A percentile compares a stretch with the other conserved stretches of the same genome.
Evolutionary conservation across 2,888 invertebrate species (phyloP).

Genomic region (Tupiocoris notatus): DNA sequence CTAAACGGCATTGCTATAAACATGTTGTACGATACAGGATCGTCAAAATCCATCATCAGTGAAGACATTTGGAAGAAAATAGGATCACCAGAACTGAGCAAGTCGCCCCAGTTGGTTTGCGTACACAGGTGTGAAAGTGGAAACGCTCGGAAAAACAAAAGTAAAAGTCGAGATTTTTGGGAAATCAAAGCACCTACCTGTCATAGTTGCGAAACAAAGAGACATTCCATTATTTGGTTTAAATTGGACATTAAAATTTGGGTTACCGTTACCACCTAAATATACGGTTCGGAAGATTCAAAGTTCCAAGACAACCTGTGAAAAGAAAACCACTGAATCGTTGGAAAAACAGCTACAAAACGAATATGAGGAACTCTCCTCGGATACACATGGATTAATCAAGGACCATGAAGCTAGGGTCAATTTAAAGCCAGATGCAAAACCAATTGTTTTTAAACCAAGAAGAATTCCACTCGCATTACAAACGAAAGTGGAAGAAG

Average conservation of each 20-base stretch:
- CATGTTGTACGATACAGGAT: no score
- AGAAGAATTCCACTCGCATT: neutral
- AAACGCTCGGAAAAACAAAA: neutral
- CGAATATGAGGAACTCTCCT: no score
- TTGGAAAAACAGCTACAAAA: no score
- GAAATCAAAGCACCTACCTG: neutral
- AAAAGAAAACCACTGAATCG: no score
- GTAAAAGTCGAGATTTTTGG: neutral
- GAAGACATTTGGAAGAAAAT: no score
- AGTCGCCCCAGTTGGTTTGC: no score
- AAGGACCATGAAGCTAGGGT: neutral
- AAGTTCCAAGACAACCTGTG: no score
- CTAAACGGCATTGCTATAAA: no score
- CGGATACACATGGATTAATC: no score
- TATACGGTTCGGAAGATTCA: no score
- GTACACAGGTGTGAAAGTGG: neutral
- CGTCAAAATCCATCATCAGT: no score
- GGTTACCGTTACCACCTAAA: neutral
- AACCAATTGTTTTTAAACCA: constrained; percentile 6
- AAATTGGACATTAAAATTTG: neutral
- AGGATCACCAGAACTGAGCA: no score
- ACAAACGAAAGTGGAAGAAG: constrained; percentile 8
- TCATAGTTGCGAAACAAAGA: neutral
- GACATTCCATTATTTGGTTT: neutral
- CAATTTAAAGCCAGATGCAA: neutral